These are phyloP conservation scores for Stratiolaelaps scimitus DNA, from an alignment of 1,140 invertebrate species.

Conservation along the genomic window DNA sequence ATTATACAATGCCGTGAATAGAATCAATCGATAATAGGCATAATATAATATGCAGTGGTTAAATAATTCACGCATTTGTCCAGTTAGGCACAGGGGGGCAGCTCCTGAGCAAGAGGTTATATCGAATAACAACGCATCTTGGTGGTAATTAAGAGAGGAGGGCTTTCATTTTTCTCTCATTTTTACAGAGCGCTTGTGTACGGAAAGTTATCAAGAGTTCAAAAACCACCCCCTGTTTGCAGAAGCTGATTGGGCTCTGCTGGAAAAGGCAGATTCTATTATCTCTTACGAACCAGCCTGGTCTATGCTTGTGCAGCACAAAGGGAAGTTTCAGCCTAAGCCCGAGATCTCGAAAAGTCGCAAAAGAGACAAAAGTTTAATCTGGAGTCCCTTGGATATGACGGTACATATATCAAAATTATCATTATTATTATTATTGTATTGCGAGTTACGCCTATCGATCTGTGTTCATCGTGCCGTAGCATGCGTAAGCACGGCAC, in stretches of 20 bases:
- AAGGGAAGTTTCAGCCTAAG: slow-evolving; percentile 9
- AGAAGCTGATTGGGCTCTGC: slow-evolving; percentile 7
- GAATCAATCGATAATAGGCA: too few species aligned
- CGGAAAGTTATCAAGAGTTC: background rate
- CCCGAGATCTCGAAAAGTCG: background rate
- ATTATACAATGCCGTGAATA: too few species aligned
- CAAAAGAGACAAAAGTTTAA: slow-evolving; percentile 4
- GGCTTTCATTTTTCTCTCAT: too few species aligned
- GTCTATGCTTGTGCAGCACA: background rate
- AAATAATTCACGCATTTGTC: too few species aligned
- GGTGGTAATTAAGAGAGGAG: too few species aligned
- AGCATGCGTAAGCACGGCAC: background rate
- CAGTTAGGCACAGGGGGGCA: too few species aligned
- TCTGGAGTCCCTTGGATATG: background rate
- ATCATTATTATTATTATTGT: too few species aligned
- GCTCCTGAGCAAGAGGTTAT: too few species aligned
- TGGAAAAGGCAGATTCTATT: slow-evolving; percentile 20
- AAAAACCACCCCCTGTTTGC: background rate
- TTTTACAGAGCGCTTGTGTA: slow-evolving; percentile 8
- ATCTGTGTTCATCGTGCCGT: slow-evolving; percentile 9
- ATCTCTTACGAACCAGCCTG: slow-evolving; percentile 8
- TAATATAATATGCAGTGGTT: too few species aligned
- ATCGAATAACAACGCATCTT: too few species aligned
- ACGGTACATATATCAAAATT: background rate
- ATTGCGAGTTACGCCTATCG: background rate